Conservation (phyloP, 2,888 invertebrate genomes). For the Tholera decimalis region DNA sequence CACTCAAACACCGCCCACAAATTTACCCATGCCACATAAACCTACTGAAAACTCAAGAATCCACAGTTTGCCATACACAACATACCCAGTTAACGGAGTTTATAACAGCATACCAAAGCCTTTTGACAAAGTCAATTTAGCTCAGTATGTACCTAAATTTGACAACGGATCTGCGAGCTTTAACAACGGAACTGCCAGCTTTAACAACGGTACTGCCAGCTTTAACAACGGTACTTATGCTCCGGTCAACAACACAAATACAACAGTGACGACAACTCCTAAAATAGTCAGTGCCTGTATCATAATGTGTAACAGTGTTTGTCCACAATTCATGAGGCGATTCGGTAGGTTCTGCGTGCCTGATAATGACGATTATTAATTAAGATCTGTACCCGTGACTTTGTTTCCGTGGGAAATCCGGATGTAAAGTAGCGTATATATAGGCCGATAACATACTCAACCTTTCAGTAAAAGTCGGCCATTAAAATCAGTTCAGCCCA, state of each 20-base stretch:
- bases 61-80: slow-evolving; percentile 10
- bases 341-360: background rate
- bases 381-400: no score
- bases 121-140: slow-evolving; percentile 1
- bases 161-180: slow-evolving; percentile 8
- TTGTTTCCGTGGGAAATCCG: no score
- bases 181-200: background rate
- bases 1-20: background rate
- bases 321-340: background rate
- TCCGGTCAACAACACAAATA: background rate
- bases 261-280: background rate
- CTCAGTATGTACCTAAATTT: slow-evolving; percentile 6
- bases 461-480: no score
- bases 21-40: background rate
- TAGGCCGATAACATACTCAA: no score
- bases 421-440: no score
- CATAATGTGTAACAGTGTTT: background rate
- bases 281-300: background rate
- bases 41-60: slow-evolving; percentile 6
- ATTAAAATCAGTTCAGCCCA: no score
- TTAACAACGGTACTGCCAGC: slow-evolving; percentile 6
- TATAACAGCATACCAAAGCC: slow-evolving; percentile 14
- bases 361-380: background rate
- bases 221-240: background rate
- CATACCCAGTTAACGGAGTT: slow-evolving; percentile 2